Base-by-base conservation (phyloP, 2,113 vertebrate genomes). In the Podarcis muralis region DNA sequence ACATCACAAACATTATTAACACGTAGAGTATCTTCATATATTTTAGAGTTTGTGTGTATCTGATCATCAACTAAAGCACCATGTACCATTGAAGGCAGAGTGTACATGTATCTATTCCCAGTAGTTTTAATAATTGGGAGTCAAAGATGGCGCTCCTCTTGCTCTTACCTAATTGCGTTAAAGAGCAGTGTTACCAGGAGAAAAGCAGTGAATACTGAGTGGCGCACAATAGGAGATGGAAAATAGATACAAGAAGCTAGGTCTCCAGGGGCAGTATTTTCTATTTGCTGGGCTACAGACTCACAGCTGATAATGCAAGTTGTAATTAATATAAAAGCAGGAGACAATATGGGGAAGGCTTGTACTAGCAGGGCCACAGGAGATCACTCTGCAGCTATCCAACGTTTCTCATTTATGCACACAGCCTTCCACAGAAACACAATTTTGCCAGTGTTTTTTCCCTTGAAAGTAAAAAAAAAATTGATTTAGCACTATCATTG, bases 291-390 rank as follows among this genome's bases (percentile, higher is more conserved):
- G 97, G 98, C 98, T 98, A 98, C 98, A 97, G 97, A 98, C 98
- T 97, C 96, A 89, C 97, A 97, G 98, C 98, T 98, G 98, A 99
- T 99, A 99, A 99, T 98, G 98, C 98, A 98, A 98, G 98, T 98
- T 98, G 98, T 99, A 99, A 99, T 99, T 99, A 99, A 99, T 99
- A 99, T 99, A 99, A 99, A 99, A 99, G 98, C 98, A 97, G 97
- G 97, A 98, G 98, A 98, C 98, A 99, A 99, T 98, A 98, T 97
- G 98, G 98, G 97, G 93, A 97, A 97, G 97, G 97, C 97, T 97
- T 96, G 97, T 97, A 97, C 97, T 96, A 94, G 96, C 92, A 89
- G 96, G 97, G 97, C 97, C 98, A 98, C 98, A 97, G 95, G 98
- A 98, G 98, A 98, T 97, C 96, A 95, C 93, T 97, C 94, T 43